phyloP scores from a whole-genome alignment of 2,888 invertebrate species.

The Megastigmus dorsalis region DNA sequence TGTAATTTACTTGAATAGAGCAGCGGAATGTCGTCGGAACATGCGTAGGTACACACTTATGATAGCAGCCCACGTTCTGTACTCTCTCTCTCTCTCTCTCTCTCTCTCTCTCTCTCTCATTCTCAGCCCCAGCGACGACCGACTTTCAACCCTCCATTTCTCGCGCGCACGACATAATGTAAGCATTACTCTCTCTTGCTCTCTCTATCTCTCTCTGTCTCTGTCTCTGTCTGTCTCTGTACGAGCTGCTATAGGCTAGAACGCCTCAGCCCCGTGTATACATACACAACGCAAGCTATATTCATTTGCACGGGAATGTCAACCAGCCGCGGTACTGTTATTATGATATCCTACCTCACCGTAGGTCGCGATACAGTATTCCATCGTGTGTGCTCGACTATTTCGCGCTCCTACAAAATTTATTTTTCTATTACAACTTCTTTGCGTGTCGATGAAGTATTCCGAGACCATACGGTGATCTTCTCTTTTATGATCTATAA shows the following conservation, averaged over 20 bases:
- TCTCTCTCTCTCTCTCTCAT: not conserved
- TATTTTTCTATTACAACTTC: no score
- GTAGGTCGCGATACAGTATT: not conserved
- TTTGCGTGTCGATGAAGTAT: no score
- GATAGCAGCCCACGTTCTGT: conserved; percentile 24
- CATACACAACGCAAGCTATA: not conserved
- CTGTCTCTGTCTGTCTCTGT: no score
- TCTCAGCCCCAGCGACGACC: conserved; percentile 22
- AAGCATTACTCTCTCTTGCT: conserved; percentile 24
- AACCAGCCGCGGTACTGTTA: not conserved
- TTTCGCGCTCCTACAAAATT: no score
- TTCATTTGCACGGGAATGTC: conserved; percentile 36
- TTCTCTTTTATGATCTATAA: no score
- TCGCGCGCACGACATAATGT: conserved; percentile 34
- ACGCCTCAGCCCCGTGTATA: not conserved
- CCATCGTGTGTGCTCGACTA: not conserved
- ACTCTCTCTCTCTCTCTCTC: not conserved
- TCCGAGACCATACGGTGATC: no score
- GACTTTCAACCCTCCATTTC: conserved; percentile 49
- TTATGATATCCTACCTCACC: not conserved
- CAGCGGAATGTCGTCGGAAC: conserved; percentile 31
- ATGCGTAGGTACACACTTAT: conserved; percentile 30
- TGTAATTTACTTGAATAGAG: conserved; percentile 55
- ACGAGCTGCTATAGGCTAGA: no score
- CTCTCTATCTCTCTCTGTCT: no score